Evolutionary conservation across 37 sponge, comb jelly and placozoan genomes (phyloP).

Genomic region (Cliona cf. orientalis): DNA sequence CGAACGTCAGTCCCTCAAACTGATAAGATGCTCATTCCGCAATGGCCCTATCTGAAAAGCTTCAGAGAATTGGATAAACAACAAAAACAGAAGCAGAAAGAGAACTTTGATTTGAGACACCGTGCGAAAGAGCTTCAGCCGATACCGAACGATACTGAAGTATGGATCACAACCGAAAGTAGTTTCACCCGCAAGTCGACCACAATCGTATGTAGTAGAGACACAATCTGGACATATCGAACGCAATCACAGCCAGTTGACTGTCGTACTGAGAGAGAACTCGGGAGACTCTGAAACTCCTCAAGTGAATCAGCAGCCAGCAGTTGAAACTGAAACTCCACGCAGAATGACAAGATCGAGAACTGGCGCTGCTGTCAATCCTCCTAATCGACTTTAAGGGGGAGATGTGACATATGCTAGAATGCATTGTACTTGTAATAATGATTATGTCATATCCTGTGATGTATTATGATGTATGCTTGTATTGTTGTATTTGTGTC

Average conservation of each 20-base stretch:
- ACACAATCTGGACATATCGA: conserved; percentile 38
- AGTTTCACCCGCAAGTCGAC: conserved; percentile 2
- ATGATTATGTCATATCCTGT: no score
- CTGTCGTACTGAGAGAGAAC: not conserved
- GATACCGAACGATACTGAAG: conserved; percentile 24
- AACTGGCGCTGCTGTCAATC: conserved; percentile 4
- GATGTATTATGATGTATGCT: no score
- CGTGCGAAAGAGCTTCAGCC: not conserved
- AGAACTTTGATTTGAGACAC: conserved; percentile 46
- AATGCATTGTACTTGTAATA: no score
- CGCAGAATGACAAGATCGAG: not conserved
- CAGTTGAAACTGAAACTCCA: not conserved
- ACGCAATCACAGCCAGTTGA: conserved; percentile 17
- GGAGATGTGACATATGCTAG: conserved; percentile 23
- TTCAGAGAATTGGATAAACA: conserved; percentile 6
- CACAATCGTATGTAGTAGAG: conserved; percentile 26
- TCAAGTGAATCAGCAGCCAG: not conserved
- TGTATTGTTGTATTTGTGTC: no score
- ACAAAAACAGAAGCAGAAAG: conserved; percentile 35
- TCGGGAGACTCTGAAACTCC: not conserved
- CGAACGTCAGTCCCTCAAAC: conserved; percentile 50
- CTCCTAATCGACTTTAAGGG: conserved; percentile 8
- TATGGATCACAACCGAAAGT: conserved; percentile 49
- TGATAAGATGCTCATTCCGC: conserved; percentile 18
- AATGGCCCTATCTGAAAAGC: conserved; percentile 44